Conservation (phyloP, 2,888 invertebrate genomes). For the Chalcis sispes region DNA sequence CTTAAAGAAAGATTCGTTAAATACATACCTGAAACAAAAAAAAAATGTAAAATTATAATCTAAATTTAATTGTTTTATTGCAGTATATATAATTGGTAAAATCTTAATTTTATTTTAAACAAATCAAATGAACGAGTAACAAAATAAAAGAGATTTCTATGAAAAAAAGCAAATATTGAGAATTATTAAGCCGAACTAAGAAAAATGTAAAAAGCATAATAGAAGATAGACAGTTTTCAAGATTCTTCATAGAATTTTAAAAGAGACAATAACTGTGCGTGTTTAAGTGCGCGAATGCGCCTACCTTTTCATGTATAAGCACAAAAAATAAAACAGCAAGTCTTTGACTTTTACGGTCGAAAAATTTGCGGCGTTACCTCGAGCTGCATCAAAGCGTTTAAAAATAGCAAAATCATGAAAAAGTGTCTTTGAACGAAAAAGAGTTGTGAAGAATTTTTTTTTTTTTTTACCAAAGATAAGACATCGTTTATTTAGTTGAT, state of each 20-base stretch:
- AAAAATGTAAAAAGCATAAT: background rate
- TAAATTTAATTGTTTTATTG: too few species aligned
- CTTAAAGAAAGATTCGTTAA: too few species aligned
- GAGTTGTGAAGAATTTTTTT: too few species aligned
- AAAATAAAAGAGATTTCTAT: background rate
- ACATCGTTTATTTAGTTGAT: too few species aligned
- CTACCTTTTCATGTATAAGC: background rate
- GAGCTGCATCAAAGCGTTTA: slow-evolving; percentile 4
- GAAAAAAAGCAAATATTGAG: background rate
- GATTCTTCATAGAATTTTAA: slow-evolving; percentile 23
- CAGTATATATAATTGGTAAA: too few species aligned
- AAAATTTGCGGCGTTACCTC: background rate
- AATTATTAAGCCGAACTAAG: background rate
- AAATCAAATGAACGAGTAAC: background rate
- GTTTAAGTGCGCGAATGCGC: slow-evolving; percentile 31
- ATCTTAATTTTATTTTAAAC: too few species aligned
- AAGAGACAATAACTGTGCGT: slow-evolving; percentile 29
- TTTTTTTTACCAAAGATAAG: too few species aligned
- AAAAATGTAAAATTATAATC: too few species aligned
- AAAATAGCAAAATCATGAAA: too few species aligned
- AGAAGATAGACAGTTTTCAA: slow-evolving; percentile 36
- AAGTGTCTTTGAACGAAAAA: too few species aligned
- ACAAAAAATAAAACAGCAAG: background rate
- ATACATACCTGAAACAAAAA: too few species aligned
- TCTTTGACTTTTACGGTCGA: background rate